phyloP scores from a whole-genome alignment of 2,888 invertebrate species.

The Caenorhabditis sp. region DNA sequence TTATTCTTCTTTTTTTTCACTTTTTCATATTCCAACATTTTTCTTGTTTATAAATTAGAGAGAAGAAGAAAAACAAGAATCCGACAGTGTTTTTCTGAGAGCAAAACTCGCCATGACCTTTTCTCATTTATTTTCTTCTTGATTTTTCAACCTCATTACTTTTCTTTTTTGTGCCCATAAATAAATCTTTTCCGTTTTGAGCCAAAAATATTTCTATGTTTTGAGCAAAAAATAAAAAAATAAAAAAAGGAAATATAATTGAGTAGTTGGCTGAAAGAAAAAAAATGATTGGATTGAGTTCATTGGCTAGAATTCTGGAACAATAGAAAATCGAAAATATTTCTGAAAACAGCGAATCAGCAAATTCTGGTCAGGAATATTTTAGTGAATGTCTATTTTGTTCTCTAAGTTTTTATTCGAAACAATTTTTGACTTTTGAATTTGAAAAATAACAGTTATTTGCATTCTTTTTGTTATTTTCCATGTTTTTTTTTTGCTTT shows the following conservation, averaged over 20 bases:
- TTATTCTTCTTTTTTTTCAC: no score
- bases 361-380: no score
- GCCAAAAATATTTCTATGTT: not conserved
- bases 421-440: not conserved
- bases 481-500: not conserved
- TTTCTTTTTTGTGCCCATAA: not conserved
- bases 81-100: no score
- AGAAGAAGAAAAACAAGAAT: no score
- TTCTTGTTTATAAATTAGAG: no score
- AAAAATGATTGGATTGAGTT: not conserved
- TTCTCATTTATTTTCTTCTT: not conserved
- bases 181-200: not conserved
- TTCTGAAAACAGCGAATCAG: no score
- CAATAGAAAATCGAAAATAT: not conserved
- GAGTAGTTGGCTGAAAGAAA: not conserved
- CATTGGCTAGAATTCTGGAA: not conserved
- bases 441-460: not conserved
- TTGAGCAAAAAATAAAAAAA: not conserved
- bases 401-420: no score
- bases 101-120: not conserved
- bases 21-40: no score
- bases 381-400: no score
- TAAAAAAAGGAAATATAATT: not conserved
- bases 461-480: not conserved
- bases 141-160: not conserved